A percentile compares a stretch with the other conserved stretches of the same genome.
These are phyloP conservation scores for Nipponia nippon DNA, from an alignment of 2,113 vertebrate species.

Conservation along the genomic window DNA sequence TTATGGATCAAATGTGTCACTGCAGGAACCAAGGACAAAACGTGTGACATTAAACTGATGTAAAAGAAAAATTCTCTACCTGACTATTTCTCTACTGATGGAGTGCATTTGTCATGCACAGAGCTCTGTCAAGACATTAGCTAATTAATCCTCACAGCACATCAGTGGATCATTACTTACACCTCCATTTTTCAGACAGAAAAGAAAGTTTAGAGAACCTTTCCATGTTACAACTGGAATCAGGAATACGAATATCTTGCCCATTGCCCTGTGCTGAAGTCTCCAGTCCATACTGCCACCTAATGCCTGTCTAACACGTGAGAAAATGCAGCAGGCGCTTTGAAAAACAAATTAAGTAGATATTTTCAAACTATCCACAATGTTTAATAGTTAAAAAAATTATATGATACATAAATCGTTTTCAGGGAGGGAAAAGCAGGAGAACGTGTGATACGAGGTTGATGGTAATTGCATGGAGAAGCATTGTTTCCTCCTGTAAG, in stretches of 20 bases:
- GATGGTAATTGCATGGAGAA: neutral
- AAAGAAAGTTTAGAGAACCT: neutral
- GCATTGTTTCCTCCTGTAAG: neutral
- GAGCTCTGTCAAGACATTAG: neutral
- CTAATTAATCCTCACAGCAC: constrained; percentile 24
- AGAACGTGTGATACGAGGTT: neutral
- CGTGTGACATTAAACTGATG: constrained; percentile 1
- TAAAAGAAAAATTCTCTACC: neutral
- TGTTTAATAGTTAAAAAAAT: neutral
- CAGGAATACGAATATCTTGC: neutral
- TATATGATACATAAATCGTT: neutral
- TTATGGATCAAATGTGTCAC: constrained; percentile 49
- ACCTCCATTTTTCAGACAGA: neutral
- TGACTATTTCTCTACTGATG: neutral
- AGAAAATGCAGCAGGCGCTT: neutral
- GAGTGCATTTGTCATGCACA: constrained; percentile 12
- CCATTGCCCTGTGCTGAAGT: neutral
- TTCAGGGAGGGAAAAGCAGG: neutral
- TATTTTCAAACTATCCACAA: neutral
- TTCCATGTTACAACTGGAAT: neutral
- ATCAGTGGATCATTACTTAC: neutral
- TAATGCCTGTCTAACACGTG: constrained; percentile 1
- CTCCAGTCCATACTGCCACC: constrained; percentile 47
- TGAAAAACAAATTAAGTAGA: neutral
- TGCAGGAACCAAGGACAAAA: constrained; percentile 32